These are phyloP conservation scores for Sylvilagus bachmani DNA, from an alignment of 2,113 vertebrate species.

Conservation along the genomic window DNA sequence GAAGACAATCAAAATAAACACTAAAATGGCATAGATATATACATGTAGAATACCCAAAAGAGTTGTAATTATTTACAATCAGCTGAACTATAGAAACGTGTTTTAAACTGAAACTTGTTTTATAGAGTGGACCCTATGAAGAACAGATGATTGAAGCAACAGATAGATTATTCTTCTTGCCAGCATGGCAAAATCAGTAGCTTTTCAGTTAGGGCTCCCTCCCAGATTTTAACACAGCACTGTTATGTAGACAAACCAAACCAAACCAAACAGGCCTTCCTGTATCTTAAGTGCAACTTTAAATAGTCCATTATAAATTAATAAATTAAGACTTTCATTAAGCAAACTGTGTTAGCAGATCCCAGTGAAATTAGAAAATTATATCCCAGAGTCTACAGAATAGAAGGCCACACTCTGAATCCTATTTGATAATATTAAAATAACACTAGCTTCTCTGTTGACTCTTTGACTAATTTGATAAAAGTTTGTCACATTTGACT, in stretches of 20 bases:
- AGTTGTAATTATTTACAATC: not conserved
- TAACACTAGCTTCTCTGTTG: not conserved
- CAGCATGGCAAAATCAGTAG: not conserved
- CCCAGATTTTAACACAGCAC: not conserved
- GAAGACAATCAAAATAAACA: not conserved
- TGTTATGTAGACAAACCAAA: not conserved
- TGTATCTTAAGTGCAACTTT: not conserved
- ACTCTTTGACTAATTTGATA: not conserved
- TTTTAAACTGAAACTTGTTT: not conserved
- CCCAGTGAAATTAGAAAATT: conserved; percentile 2
- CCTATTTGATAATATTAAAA: not conserved
- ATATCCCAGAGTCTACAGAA: conserved; percentile 14
- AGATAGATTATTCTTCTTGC: not conserved
- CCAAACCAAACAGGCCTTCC: not conserved
- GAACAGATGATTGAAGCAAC: not conserved
- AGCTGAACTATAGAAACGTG: not conserved
- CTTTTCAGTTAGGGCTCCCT: not conserved
- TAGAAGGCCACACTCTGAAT: not conserved
- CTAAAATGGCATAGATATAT: not conserved
- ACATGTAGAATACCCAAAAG: not conserved
- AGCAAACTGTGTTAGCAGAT: not conserved
- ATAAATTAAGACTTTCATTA: not conserved
- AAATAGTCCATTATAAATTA: not conserved
- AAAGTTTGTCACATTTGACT: not conserved
- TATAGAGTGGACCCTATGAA: not conserved